Conservation (phyloP, 2,797 vertebrate genomes). For the Pogonophryne albipinna region DNA sequence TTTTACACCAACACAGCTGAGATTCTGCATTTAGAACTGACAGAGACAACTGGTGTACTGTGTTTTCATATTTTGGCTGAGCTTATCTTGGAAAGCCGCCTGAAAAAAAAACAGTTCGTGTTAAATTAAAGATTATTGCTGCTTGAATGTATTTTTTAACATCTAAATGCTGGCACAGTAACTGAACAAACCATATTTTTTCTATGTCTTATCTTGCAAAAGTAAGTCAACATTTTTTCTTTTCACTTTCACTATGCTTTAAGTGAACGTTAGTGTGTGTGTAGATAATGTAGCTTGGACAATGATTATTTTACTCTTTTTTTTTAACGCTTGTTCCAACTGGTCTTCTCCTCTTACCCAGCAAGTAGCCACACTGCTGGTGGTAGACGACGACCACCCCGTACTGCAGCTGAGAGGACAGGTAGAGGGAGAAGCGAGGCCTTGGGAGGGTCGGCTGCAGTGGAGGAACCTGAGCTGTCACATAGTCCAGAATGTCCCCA, state of each 20-base stretch:
- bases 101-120: not conserved
- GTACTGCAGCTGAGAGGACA: constrained; percentile 91
- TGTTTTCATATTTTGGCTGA: constrained; percentile 26
- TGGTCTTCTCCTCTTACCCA: constrained; percentile 78
- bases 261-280: constrained; percentile 13
- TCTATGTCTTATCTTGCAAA: not conserved
- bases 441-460: constrained; percentile 70
- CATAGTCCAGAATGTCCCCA: constrained; percentile 86
- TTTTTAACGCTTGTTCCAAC: not conserved
- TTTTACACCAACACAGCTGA: constrained; percentile 27
- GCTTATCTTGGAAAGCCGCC: not conserved
- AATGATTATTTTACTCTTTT: not conserved
- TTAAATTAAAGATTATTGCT: constrained; percentile 1
- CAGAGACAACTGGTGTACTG: constrained; percentile 9
- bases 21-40: constrained; percentile 13
- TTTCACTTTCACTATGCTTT: not conserved
- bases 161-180: constrained; percentile 1
- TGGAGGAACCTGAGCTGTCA: constrained; percentile 83
- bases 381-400: constrained; percentile 88
- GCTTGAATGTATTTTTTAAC: constrained; percentile 2
- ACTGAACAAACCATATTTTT: not conserved
- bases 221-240: not conserved
- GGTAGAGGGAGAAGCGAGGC: constrained; percentile 89
- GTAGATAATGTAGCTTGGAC: not conserved
- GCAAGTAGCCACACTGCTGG: constrained; percentile 86